Conservation (phyloP, 2,797 vertebrate genomes). For the Platalea minor region DNA sequence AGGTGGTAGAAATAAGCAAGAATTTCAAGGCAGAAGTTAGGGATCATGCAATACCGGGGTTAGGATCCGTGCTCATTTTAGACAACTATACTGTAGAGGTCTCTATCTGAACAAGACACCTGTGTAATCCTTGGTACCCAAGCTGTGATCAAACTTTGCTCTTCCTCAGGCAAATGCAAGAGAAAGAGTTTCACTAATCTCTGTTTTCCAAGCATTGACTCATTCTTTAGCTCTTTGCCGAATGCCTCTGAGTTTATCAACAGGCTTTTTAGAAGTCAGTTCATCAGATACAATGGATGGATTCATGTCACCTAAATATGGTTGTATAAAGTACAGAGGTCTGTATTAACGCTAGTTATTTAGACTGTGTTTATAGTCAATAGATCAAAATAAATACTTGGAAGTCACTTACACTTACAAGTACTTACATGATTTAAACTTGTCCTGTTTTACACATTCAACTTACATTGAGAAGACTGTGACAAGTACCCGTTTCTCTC, state of each 20-base stretch:
- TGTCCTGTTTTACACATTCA: background rate
- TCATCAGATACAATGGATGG: background rate
- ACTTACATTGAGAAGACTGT: background rate
- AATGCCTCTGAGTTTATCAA: background rate
- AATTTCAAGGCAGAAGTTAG: background rate
- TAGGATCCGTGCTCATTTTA: background rate
- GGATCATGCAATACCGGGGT: background rate
- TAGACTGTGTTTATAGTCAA: background rate
- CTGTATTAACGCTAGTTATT: background rate
- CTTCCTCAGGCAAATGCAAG: background rate
- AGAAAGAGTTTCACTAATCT: background rate
- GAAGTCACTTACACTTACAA: background rate
- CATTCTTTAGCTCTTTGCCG: background rate
- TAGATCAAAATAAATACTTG: background rate
- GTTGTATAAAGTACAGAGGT: background rate
- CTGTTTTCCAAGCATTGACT: background rate
- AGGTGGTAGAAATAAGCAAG: background rate
- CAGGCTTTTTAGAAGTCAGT: background rate
- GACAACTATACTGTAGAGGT: background rate
- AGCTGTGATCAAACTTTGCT: background rate
- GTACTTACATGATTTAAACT: background rate
- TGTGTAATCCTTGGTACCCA: background rate
- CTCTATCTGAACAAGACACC: background rate
- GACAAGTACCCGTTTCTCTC: background rate
- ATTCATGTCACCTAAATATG: background rate